Conservation (phyloP, 2,113 vertebrate genomes). For the Gobio gobio region DNA sequence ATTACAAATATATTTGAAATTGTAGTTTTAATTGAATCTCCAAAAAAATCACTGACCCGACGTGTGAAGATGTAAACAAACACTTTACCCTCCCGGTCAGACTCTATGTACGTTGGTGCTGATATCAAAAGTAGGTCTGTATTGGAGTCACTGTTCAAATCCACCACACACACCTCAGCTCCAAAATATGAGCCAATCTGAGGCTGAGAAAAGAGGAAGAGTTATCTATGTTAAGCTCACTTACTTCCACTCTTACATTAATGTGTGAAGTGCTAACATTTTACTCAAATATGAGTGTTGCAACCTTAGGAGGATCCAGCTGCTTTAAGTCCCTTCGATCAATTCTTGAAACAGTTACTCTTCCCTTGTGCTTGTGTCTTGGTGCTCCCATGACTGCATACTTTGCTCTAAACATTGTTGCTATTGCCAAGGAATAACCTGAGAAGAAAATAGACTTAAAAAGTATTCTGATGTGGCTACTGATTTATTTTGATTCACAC, state of each 20-base stretch:
- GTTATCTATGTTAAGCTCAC: neutral
- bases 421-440: constrained; percentile 76
- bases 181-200: constrained; percentile 86
- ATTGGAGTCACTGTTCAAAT: constrained; percentile 64
- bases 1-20: no score
- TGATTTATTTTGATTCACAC: neutral
- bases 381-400: constrained; percentile 72
- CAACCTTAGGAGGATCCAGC: constrained; percentile 34
- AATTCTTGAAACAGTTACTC: constrained; percentile 50
- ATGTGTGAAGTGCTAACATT: neutral
- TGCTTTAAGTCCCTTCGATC: accelerated
- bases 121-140: constrained; percentile 80
- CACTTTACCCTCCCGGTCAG: constrained; percentile 77
- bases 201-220: constrained; percentile 26
- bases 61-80: constrained; percentile 69
- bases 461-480: neutral
- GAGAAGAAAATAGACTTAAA: neutral
- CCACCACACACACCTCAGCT: constrained; percentile 78
- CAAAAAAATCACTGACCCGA: constrained; percentile 58
- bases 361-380: constrained; percentile 68
- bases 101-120: constrained; percentile 73
- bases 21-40: neutral
- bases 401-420: accelerated
- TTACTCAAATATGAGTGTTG: neutral
- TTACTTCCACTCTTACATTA: neutral